Evolutionary conservation across 1,140 invertebrate genomes (phyloP), one percentile per base, ranked within the genome.

Genomic region (Venustaconcha ellipsiformis): DNA sequence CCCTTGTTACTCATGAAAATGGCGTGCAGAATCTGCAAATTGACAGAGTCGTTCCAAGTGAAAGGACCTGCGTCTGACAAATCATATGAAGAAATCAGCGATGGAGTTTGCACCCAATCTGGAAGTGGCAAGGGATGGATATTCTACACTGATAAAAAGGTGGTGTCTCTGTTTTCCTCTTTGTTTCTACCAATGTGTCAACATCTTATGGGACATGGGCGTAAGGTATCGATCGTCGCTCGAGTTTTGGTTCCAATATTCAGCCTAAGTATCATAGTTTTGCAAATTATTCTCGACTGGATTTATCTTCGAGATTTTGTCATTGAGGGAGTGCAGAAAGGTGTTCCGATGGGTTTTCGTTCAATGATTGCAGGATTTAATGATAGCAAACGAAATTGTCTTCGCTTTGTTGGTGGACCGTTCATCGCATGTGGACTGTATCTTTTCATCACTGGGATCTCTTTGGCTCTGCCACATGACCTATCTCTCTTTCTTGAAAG

Each of bases 341-440:
- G 74, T 4, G 74, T 76, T 18, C 74, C 62, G 18, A 14, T 76
- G 37, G 67, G 74, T n/a, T 76, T 76, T 59, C 57, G 74, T 14
- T 76, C 74, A 23, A 58, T 70, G 20, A 13, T 76, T 23, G 62
- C 74, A 1, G 74, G 74, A 2, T 76, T 57, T 59, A 20, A 70
- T n/a, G 57, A 70, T n/a, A 70, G 74, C 58, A 57, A 57, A 37
- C 14, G 23, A 0, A 70, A 30, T 13, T 76, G 70, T 66, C 14
- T 76, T 11, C 74, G 67, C 15, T 70, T 18, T 18, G 14, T 76
- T 57, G 74, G 74, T 14, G 67, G 67, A 12, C 67, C 74, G 5
- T 76, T 20, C 55, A n/a, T 70, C 48, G 67, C 74, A 26, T 23
- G 70, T 17, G 56, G 30, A 20, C 13, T 57, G 18, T 76, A 76